These are phyloP conservation scores for Latrodectus elegans DNA, from an alignment of 2,888 invertebrate species.

Conservation along the genomic window DNA sequence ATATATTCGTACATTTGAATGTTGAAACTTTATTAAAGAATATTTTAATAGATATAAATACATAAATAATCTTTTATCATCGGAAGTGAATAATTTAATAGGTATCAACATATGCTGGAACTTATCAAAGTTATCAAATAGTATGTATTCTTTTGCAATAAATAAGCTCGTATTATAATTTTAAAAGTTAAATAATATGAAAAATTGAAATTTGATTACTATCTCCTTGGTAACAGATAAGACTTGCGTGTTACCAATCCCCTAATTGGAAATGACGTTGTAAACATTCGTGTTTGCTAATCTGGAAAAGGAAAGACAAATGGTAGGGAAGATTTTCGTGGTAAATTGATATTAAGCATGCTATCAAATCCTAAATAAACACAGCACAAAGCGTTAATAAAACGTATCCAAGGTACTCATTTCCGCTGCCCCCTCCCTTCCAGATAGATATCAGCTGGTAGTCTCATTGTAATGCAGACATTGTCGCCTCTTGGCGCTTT, in stretches of 20 bases:
- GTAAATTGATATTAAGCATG: slow-evolving; percentile 1
- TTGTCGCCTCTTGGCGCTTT: slow-evolving; percentile 12
- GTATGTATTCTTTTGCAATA: too few species aligned
- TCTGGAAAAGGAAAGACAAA: neutral
- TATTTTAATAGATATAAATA: too few species aligned
- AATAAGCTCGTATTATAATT: too few species aligned
- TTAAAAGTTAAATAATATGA: too few species aligned
- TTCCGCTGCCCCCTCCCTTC: neutral
- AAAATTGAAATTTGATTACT: too few species aligned
- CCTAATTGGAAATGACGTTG: neutral
- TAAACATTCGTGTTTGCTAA: neutral
- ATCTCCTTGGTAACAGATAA: neutral
- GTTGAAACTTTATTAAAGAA: too few species aligned
- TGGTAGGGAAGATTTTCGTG: neutral
- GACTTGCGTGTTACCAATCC: neutral
- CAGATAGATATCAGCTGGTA: neutral
- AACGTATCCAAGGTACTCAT: neutral
- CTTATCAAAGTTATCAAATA: too few species aligned
- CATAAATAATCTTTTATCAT: too few species aligned
- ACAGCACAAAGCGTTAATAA: neutral
- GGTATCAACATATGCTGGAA: too few species aligned
- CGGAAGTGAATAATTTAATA: too few species aligned
- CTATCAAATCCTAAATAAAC: slow-evolving; percentile 2
- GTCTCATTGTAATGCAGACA: slow-evolving; percentile 39
- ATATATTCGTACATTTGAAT: too few species aligned